Evolutionary conservation across 1,140 invertebrate species (phyloP).

Genomic region (Zophobas atratus): DNA sequence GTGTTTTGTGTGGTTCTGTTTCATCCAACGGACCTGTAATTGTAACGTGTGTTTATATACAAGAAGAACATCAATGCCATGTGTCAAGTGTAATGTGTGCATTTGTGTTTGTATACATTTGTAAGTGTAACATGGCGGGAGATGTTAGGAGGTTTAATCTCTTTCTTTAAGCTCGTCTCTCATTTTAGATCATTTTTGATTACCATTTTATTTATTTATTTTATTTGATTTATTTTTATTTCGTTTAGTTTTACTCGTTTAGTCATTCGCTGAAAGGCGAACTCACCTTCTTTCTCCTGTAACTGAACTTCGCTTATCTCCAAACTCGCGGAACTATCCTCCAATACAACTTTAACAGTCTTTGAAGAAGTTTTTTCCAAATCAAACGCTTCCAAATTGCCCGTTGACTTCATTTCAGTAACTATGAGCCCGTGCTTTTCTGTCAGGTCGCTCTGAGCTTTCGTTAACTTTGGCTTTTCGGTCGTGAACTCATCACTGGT

Average conservation of each 20-base stretch:
- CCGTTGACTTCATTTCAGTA: conserved; percentile 69
- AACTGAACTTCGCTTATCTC: conserved; percentile 68
- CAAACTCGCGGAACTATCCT: conserved; percentile 62
- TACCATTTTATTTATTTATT: conserved; percentile 27
- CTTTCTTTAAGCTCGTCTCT: conserved; percentile 20
- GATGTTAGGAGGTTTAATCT: conserved; percentile 17
- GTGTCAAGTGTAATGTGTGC: conserved; percentile 9
- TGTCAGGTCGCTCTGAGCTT: conserved; percentile 66
- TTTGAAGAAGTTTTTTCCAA: conserved; percentile 58
- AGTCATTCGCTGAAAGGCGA: conserved; percentile 51
- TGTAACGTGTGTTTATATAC: conserved; percentile 23
- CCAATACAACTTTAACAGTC: conserved; percentile 59
- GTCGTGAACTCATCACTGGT: conserved; percentile 57
- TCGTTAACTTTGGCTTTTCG: conserved; percentile 66
- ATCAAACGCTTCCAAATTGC: conserved; percentile 66
- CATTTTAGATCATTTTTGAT: conserved; percentile 25
- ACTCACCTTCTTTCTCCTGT: conserved; percentile 72
- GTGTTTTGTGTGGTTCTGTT: conserved; percentile 65
- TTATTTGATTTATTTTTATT: neutral
- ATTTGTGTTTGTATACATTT: conserved; percentile 4
- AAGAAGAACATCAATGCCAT: conserved; percentile 13
- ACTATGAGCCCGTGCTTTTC: conserved; percentile 71
- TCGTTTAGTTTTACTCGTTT: conserved; percentile 33
- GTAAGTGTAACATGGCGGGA: neutral
- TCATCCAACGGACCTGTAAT: conserved; percentile 67